Evolutionary conservation across 2,113 vertebrate genomes (phyloP).

Genomic region (Argyrosomus japonicus): DNA sequence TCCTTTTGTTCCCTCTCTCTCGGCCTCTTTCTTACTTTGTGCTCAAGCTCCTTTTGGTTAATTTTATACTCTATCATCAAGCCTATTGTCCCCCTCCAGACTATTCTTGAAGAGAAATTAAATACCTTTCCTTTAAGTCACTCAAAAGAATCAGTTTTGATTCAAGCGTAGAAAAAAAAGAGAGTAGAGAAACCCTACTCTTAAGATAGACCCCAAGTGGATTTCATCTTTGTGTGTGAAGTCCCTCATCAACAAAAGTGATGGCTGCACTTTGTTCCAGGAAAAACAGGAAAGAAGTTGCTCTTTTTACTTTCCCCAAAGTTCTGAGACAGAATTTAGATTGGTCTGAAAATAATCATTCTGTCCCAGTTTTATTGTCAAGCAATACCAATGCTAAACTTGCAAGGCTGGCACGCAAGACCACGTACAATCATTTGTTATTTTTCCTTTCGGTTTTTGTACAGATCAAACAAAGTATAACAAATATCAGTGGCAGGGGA

Average conservation of each 20-base stretch:
- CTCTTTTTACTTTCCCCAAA: background rate
- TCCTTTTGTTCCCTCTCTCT: background rate
- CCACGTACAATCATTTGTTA: too few species aligned
- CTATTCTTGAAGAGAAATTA: conserved; percentile 11
- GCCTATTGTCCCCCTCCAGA: background rate
- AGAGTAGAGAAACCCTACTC: background rate
- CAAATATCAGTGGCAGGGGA: background rate
- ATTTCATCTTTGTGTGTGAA: background rate
- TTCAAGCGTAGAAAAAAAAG: background rate
- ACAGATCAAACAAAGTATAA: too few species aligned
- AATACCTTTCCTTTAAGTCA: background rate
- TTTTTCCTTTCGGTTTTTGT: too few species aligned
- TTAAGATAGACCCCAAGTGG: background rate
- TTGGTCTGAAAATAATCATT: background rate
- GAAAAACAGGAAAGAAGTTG: background rate
- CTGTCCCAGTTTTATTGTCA: background rate
- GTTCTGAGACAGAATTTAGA: background rate
- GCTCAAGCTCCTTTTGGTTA: background rate
- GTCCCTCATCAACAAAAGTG: conserved; percentile 9
- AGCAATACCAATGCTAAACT: background rate
- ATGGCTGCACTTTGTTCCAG: background rate
- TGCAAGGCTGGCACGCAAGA: too few species aligned
- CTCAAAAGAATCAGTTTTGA: conserved; percentile 6
- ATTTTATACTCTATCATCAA: background rate
- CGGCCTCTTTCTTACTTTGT: background rate